Percentiles rank a stretch among this genome's conserved stretches.
Evolutionary conservation across 2,113 vertebrate genomes (phyloP).

Genomic region (Aplodontia rufa): DNA sequence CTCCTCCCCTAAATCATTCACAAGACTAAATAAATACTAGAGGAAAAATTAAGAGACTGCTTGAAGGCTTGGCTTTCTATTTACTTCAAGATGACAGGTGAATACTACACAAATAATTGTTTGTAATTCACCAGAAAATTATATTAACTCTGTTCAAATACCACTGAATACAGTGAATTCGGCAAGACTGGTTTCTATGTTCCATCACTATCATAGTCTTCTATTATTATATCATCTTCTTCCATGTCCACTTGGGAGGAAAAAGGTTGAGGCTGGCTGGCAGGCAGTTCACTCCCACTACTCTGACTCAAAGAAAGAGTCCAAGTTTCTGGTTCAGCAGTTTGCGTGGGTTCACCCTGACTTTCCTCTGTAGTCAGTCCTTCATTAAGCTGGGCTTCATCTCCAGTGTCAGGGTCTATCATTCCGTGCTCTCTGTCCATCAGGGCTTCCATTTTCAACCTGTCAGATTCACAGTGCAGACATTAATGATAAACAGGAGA

Average conservation of each 20-base stretch:
- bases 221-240: slow-evolving; percentile 89
- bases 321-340: neutral
- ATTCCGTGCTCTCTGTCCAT: slow-evolving; percentile 89
- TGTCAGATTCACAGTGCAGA: slow-evolving; percentile 69
- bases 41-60: slow-evolving; percentile 58
- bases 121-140: neutral
- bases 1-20: neutral
- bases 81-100: neutral
- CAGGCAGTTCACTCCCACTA: slow-evolving; percentile 83
- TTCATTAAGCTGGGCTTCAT: slow-evolving; percentile 64
- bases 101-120: neutral
- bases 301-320: slow-evolving; percentile 81
- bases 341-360: neutral
- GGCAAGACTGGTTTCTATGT: neutral
- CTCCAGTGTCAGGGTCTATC: slow-evolving; percentile 81
- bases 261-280: slow-evolving; percentile 91
- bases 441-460: slow-evolving; percentile 91
- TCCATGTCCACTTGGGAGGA: slow-evolving; percentile 83
- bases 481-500: neutral
- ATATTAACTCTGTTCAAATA: neutral
- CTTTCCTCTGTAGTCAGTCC: neutral
- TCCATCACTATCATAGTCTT: slow-evolving; percentile 92
- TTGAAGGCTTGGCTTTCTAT: slow-evolving; percentile 36
- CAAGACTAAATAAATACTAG: slow-evolving; percentile 73
- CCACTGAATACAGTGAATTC: neutral